A percentile compares a stretch with the other conserved stretches of the same genome.
phyloP scores from a whole-genome alignment of 2,113 vertebrate species.

The Daubentonia madagascariensis region DNA sequence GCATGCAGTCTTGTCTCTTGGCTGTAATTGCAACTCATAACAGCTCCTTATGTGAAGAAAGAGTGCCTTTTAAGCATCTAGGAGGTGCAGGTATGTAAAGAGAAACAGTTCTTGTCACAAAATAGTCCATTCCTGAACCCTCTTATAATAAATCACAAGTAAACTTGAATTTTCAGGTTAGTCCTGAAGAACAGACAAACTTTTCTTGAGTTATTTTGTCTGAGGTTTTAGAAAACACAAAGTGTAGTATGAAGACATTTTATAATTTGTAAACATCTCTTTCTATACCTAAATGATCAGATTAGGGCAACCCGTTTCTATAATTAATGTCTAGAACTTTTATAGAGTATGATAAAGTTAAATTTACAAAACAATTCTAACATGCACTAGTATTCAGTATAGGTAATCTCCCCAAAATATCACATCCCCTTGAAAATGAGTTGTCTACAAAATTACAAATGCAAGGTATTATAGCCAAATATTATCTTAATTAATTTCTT shows the following conservation, averaged over 20 bases:
- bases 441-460: constrained; percentile 22
- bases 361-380: neutral
- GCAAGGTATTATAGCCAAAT: neutral
- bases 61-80: neutral
- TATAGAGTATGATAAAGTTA: neutral
- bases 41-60: neutral
- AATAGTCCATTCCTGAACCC: neutral
- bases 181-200: neutral
- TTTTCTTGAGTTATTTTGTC: constrained; percentile 24
- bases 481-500: neutral
- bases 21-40: neutral
- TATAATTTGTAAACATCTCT: neutral
- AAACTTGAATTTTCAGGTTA: constrained; percentile 40
- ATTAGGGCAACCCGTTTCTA: neutral
- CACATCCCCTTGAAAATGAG: neutral
- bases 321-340: neutral
- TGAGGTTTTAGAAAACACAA: constrained; percentile 12
- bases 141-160: neutral
- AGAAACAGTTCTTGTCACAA: neutral
- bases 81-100: constrained; percentile 3
- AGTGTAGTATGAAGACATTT: neutral
- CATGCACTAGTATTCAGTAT: neutral
- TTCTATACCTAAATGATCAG: neutral
- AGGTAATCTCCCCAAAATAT: neutral
- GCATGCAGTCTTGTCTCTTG: neutral